Base-by-base conservation (phyloP, 2,888 invertebrate species). In the Archips xylosteana region DNA sequence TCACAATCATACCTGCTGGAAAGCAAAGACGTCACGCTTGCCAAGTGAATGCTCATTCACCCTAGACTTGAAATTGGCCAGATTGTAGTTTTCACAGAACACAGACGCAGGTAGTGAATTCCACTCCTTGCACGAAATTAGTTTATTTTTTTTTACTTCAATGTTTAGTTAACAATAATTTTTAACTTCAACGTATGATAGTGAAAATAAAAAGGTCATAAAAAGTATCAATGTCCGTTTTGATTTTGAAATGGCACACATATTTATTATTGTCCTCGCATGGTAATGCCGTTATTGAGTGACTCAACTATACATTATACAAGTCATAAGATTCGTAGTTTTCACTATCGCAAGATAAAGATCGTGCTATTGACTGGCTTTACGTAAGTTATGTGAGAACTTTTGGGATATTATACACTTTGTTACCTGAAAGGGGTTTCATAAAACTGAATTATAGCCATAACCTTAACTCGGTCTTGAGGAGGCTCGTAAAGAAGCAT, bases 371-470 rank as follows among this genome's bases (percentile, higher is more conserved):
- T 78, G 78, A 78, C 78, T 82, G 75, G 75, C 80, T 80, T 85
- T 83, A 82, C 83, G 80, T 85, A 80, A 88, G 84, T 87, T 88
- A 89, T 88, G 87, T 89, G 89, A 85, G 87, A 92, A 91, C 87
- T 89, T 91, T 87, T 81, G 82, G 83, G 88, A 89, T 83, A 89
- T 74, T 74, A 70, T 84, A 92, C 87, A 92, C 89, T 91, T 90
- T 89, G 90, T 90, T 90, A 92, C 90, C 91, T 91, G 89, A 88
- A 92, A 91, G 89, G 89, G 90, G 92, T 92, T 92, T 89, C 92
- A 92, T 94, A 94, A 94, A 92, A 92, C 90, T 91, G 89, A 94
- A 92, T 92, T 92, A 94, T 93, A 88, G 90, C 84, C 80, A 92
- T 94, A 92, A 92, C 91, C 89, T 89, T 89, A 89, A 92, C 89